A percentile compares a stretch with the other conserved stretches of the same genome.
phyloP scores from a whole-genome alignment of 2,888 invertebrate species.

The Sesia bembeciformis region DNA sequence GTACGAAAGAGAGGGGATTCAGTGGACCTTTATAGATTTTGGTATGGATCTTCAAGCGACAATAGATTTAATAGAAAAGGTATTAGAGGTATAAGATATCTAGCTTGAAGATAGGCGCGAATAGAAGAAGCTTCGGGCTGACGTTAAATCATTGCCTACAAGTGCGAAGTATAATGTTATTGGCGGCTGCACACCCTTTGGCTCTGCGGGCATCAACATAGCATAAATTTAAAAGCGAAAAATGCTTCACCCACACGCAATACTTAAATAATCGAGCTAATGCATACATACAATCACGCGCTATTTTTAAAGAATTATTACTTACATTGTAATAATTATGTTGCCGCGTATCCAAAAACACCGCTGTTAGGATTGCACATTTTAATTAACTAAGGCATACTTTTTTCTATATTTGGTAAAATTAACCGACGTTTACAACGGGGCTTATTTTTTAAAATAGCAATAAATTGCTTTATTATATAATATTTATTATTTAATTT shows the following conservation, averaged over 20 bases:
- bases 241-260: not conserved
- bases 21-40: constrained; percentile 96
- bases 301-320: not conserved
- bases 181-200: not conserved
- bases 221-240: not conserved
- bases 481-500: too few relatives aligned
- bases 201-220: not conserved
- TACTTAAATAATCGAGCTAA: not conserved
- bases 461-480: too few relatives aligned
- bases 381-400: too few relatives aligned
- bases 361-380: too few relatives aligned
- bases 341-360: not conserved
- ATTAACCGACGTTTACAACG: too few relatives aligned
- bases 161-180: constrained; percentile 13
- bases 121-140: constrained; percentile 50
- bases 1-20: constrained; percentile 92
- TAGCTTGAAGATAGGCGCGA: constrained; percentile 36
- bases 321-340: not conserved
- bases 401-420: too few relatives aligned
- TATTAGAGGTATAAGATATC: constrained; percentile 55
- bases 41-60: constrained; percentile 94
- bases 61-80: constrained; percentile 94
- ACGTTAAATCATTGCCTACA: constrained; percentile 29
- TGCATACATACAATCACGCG: not conserved
- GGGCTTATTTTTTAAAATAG: too few relatives aligned